A percentile compares a stretch with the other conserved stretches of the same genome.
phyloP scores from a whole-genome alignment of 2,888 invertebrate species.

The Tanypteryx hageni region DNA sequence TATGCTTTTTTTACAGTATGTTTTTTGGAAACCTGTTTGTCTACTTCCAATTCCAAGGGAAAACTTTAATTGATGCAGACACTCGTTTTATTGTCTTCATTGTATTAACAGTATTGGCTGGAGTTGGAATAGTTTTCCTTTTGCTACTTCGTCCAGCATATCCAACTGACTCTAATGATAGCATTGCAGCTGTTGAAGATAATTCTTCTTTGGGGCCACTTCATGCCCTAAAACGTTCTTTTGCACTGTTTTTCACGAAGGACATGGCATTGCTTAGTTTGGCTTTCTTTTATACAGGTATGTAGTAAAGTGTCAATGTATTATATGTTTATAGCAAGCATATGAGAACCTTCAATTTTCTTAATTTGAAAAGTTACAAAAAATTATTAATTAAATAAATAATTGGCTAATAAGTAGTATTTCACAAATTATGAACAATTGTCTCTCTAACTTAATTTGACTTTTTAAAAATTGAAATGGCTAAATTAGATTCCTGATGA shows the following conservation, averaged over 20 bases:
- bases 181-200: slow-evolving; percentile 69
- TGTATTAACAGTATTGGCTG: slow-evolving; percentile 82
- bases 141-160: slow-evolving; percentile 79
- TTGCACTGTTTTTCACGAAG: slow-evolving; percentile 85
- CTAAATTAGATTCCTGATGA: too few relatives aligned
- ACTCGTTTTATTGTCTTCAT: slow-evolving; percentile 89
- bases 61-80: slow-evolving; percentile 82
- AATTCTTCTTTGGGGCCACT: slow-evolving; percentile 78
- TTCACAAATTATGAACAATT: slow-evolving; percentile 38
- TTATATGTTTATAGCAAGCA: not conserved
- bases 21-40: slow-evolving; percentile 97
- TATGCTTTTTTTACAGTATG: slow-evolving; percentile 80
- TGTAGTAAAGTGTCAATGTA: slow-evolving; percentile 67
- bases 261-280: slow-evolving; percentile 91
- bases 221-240: slow-evolving; percentile 85
- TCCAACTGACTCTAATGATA: slow-evolving; percentile 36
- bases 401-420: too few relatives aligned
- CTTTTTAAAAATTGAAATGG: too few relatives aligned
- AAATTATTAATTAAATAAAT: slow-evolving; percentile 36
- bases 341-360: not conserved
- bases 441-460: not conserved
- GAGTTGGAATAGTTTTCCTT: slow-evolving; percentile 83
- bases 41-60: slow-evolving; percentile 91
- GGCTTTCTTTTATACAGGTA: slow-evolving; percentile 94
- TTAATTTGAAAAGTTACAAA: not conserved